Percentiles rank a stretch among this genome's conserved stretches.
Evolutionary conservation across 2,888 invertebrate genomes (phyloP).

Genomic region (Aplocera efformata): DNA sequence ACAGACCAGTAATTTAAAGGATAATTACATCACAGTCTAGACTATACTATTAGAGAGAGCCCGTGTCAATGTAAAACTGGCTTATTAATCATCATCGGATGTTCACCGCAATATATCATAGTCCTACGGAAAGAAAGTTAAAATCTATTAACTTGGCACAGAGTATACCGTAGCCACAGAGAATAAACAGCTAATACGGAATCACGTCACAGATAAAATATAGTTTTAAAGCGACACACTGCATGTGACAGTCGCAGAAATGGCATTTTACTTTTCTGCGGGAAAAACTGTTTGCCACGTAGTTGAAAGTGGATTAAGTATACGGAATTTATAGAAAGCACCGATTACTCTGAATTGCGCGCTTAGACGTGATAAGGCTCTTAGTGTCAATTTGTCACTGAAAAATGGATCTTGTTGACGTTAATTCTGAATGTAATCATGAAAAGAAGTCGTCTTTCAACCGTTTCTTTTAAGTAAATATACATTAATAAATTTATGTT

Average conservation of each 20-base stretch:
- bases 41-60: background rate
- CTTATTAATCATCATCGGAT: slow-evolving; percentile 13
- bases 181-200: no score
- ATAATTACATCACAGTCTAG: slow-evolving; percentile 5
- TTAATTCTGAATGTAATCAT: no score
- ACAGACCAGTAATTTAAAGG: slow-evolving; percentile 3
- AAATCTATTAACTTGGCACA: slow-evolving; percentile 11
- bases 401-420: no score
- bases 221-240: no score
- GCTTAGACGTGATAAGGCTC: no score
- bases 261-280: slow-evolving; percentile 1
- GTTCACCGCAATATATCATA: slow-evolving; percentile 19
- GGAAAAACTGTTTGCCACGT: slow-evolving; percentile 2
- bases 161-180: background rate
- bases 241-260: no score
- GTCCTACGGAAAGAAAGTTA: slow-evolving; percentile 16
- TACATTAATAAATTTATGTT: no score
- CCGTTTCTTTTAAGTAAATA: no score
- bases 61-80: slow-evolving; percentile 3
- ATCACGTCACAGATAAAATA: no score
- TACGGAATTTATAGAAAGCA: slow-evolving; percentile 6
- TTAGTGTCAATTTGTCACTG: no score
- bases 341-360: background rate
- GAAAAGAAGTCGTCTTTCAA: no score
- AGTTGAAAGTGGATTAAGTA: slow-evolving; percentile 2